Evolutionary conservation across 37 sponge, comb jelly and placozoan species (phyloP), one percentile per base, ranked within the genome.

Genomic region (Ianthella basta): DNA sequence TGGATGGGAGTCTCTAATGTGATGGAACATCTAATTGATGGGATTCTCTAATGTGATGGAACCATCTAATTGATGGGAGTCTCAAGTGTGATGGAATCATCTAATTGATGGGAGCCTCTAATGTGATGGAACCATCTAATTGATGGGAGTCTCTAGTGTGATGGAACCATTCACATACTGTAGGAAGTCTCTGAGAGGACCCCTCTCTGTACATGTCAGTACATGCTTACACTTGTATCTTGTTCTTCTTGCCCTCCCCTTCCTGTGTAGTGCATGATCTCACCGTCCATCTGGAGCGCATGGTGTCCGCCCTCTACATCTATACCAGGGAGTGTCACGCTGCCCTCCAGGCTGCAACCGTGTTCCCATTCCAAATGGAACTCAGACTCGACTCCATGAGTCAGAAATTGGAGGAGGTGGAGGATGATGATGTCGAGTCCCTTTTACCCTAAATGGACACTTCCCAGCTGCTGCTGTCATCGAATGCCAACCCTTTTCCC

Each of bases 321-420:
- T 96, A 93, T 86, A 84, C 85, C 79, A 72, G 87, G 38, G 92
- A 96, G 70, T 87, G 91, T 24, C 84, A 90, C 72, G 85, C 81
- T n/a, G 55, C 75, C 53, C 83, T 93, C 40, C 85, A 93, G 60
- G 88, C 86, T 74, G 92, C 92, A 33, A 86, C 86, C 14, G 88
- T 96, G 36, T 93, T 93, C 77, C 97, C 97, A 39, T 93, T 96
- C 72, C 92, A 96, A 64, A 92, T 93, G 5, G 90, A 96, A 39
- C 90, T 96, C 16, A 83, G 56, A 19, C 56, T 69, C 35, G 81
- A 82, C 23, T 50, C 50, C 12, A 23, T 27, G 16, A 32, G 19
- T 37, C 81, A 55, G 33, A 63, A 38, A 38, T 36, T 54, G 37
- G 61, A 61, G 59, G 59, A 59, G 5, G 2, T 15, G 0, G 60